Percentiles rank a stretch among this genome's conserved stretches.
Evolutionary conservation across 2,113 vertebrate species (phyloP).

Genomic region (Eublepharis macularius): DNA sequence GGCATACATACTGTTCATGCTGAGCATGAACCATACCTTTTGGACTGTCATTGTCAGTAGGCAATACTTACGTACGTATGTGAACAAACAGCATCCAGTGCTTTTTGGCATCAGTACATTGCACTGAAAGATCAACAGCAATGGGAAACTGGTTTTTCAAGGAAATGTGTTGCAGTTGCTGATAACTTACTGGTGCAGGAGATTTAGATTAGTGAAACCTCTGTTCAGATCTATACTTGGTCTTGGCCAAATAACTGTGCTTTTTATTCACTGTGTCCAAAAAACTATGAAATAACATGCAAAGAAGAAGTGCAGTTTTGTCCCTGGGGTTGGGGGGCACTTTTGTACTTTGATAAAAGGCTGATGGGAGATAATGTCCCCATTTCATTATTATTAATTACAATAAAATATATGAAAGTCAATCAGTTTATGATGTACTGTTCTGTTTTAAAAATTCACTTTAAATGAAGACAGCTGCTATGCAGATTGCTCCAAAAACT

Average conservation of each 20-base stretch:
- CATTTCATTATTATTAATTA: no score
- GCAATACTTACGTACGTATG: background rate
- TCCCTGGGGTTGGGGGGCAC: background rate
- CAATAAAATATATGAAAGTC: background rate
- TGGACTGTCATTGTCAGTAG: background rate
- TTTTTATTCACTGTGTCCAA: background rate
- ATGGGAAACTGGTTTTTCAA: background rate
- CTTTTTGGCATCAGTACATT: background rate
- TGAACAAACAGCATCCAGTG: background rate
- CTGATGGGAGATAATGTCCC: background rate
- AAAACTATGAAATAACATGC: background rate
- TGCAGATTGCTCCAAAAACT: background rate
- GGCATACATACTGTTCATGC: background rate
- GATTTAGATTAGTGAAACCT: background rate
- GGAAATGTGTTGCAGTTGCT: background rate
- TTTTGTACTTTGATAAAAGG: background rate
- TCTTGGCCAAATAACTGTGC: background rate
- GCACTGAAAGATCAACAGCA: background rate
- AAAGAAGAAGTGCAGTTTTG: background rate
- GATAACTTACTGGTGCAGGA: background rate
- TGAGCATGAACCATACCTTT: background rate
- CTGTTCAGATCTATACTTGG: background rate
- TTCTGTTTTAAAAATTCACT: conserved; percentile 12
- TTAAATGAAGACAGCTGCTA: conserved; percentile 20
- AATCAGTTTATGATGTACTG: background rate